Evolutionary conservation across 2,888 invertebrate species (phyloP), one percentile per base, ranked within the genome.

Genomic region (Drosophila subquinaria): DNA sequence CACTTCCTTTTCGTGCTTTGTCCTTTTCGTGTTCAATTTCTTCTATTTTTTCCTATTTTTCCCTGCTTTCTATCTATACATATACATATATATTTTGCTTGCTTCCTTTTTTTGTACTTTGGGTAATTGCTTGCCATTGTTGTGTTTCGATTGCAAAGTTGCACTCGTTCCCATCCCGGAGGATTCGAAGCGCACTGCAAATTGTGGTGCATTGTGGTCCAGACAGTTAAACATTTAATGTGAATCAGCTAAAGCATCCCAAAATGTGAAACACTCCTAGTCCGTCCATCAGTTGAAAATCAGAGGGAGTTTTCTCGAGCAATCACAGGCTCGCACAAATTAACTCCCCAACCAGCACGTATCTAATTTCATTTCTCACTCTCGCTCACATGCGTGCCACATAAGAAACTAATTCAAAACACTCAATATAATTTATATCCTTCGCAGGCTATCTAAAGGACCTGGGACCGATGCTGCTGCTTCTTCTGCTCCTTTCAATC

Each of bases 371-470:
- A 84, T 89, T 79, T 85, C 76, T 68, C 85, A 84, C 76, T 85
- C 79, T 69, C 82, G 76, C 73, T 79, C 8, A 75, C 79, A 83
- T 81, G 88, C 71, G 77, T 74, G 73, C 70, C 76, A 89, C 77
- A 85, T 89, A 86, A 89, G 88, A 88, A 85, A 89, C 85, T 88
- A 85, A 85, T 89, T 85, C 88, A 81, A 81, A 76, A 76, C 85
- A 76, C 88, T 76, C 88, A 88, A 88, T 85, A 86, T 86, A 89
- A 86, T 89, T 86, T 86, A 86, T 86, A 85, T 84, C 87, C 73
- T 68, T 84, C 71, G 63, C 62, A 42, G 66, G 64, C 69, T 69
- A 75, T 69, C 64, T 63, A 51, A 75, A 81, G 76, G 81, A 68
- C 69, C 68, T 30, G 42, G 40, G 56, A 48, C 63, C 48, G 11